A percentile compares a stretch with the other conserved stretches of the same genome.
Conservation (phyloP, 2,888 invertebrate species). For the Pachliopta kotzebuea region DNA sequence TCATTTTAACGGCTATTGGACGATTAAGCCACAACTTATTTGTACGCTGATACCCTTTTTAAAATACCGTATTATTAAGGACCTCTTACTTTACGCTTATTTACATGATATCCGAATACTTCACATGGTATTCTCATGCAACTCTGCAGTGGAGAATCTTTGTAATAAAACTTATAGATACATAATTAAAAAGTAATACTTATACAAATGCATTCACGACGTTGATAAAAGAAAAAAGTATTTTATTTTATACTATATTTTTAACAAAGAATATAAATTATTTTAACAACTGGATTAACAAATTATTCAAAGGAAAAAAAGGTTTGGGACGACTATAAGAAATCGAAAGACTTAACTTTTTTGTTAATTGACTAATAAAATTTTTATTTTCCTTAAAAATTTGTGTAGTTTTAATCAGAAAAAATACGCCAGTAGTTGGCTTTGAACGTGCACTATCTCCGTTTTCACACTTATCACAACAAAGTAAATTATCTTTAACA, state of each 20-base stretch:
- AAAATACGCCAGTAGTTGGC: slow-evolving; percentile 3
- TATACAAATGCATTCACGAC: background rate
- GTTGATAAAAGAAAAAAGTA: background rate
- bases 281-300: no score
- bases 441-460: slow-evolving; percentile 4
- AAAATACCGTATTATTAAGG: slow-evolving; percentile 11
- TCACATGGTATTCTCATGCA: background rate
- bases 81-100: background rate
- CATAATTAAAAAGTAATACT: background rate
- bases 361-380: background rate
- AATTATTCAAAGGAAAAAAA: background rate
- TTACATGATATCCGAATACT: background rate
- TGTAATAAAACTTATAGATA: background rate
- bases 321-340: background rate
- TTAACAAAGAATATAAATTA: no score
- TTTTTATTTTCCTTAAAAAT: background rate
- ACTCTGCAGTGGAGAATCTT: background rate
- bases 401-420: background rate
- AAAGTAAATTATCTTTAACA: slow-evolving; percentile 17
- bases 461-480: slow-evolving; percentile 10
- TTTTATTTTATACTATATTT: background rate
- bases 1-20: slow-evolving; percentile 46
- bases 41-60: slow-evolving; percentile 30
- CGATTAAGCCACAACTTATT: slow-evolving; percentile 49
- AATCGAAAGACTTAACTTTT: background rate